A percentile compares a stretch with the other conserved stretches of the same genome.
Conservation (phyloP, 2,888 invertebrate species). For the Xylota segnis region DNA sequence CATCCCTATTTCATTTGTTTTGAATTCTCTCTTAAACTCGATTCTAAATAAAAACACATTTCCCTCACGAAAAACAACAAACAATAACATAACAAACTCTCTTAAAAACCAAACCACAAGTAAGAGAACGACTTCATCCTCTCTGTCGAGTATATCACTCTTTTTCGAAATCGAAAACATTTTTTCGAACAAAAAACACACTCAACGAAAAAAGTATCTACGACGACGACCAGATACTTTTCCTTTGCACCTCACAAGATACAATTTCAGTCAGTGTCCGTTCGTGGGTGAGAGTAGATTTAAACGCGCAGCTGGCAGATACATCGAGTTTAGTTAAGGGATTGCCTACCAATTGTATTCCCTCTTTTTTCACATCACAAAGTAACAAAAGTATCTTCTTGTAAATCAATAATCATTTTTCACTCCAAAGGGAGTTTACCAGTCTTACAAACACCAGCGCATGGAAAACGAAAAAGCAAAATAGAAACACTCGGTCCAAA, state of each 20-base stretch:
- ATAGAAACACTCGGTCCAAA: conserved; percentile 53
- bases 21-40: background rate
- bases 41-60: background rate
- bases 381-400: conserved; percentile 12
- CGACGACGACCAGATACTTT: conserved; percentile 58
- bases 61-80: conserved; percentile 9
- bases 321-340: background rate
- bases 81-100: conserved; percentile 5
- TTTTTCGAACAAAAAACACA: conserved; percentile 60
- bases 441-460: background rate
- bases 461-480: conserved; percentile 4
- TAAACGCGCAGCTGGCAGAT: conserved; percentile 42
- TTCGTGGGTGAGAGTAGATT: conserved; percentile 72
- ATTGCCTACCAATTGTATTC: conserved; percentile 20
- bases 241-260: conserved; percentile 58
- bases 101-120: conserved; percentile 43
- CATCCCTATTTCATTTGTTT: background rate
- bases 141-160: conserved; percentile 8
- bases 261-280: conserved; percentile 77
- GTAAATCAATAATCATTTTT: conserved; percentile 39
- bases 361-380: background rate
- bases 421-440: conserved; percentile 20
- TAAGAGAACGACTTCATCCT: conserved; percentile 19
- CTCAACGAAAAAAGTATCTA: conserved; percentile 63
- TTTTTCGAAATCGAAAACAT: conserved; percentile 49